phyloP scores from a whole-genome alignment of 2,888 invertebrate species.

The Habrosyne pyritoides region DNA sequence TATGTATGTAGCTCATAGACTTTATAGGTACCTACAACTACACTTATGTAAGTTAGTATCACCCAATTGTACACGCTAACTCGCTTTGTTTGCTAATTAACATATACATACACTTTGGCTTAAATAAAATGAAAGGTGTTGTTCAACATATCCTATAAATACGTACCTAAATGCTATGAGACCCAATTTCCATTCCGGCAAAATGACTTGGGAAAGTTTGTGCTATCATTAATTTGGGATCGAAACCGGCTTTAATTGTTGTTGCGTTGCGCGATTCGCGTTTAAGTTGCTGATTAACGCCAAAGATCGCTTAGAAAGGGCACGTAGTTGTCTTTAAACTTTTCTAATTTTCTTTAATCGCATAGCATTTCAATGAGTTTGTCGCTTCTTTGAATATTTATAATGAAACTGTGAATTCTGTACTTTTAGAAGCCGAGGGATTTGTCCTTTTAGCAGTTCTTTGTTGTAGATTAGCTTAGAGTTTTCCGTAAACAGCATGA shows the following conservation, averaged over 20 bases:
- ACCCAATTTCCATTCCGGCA: conserved; percentile 45
- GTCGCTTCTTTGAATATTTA: conserved; percentile 39
- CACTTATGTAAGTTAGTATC: no score
- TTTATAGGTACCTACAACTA: neutral
- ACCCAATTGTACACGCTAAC: neutral
- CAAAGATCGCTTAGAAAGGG: conserved; percentile 36
- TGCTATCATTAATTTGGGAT: conserved; percentile 61
- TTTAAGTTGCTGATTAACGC: conserved; percentile 68
- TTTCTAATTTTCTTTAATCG: conserved; percentile 74
- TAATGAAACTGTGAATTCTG: conserved; percentile 12
- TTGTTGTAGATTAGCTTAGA: neutral
- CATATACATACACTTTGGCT: neutral
- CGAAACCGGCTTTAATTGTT: conserved; percentile 67
- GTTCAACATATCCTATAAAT: neutral
- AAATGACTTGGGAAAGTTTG: conserved; percentile 59
- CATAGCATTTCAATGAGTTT: conserved; percentile 52
- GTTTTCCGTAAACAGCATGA: no score
- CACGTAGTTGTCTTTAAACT: conserved; percentile 58
- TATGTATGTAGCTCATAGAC: no score
- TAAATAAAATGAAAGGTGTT: neutral
- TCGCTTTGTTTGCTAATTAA: neutral
- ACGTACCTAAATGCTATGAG: conserved; percentile 31
- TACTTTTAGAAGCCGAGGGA: conserved; percentile 12
- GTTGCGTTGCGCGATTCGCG: conserved; percentile 51
- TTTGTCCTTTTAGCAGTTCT: neutral